Evolutionary conservation across 2,888 invertebrate species (phyloP).

Genomic region (Stratiomys singularior): DNA sequence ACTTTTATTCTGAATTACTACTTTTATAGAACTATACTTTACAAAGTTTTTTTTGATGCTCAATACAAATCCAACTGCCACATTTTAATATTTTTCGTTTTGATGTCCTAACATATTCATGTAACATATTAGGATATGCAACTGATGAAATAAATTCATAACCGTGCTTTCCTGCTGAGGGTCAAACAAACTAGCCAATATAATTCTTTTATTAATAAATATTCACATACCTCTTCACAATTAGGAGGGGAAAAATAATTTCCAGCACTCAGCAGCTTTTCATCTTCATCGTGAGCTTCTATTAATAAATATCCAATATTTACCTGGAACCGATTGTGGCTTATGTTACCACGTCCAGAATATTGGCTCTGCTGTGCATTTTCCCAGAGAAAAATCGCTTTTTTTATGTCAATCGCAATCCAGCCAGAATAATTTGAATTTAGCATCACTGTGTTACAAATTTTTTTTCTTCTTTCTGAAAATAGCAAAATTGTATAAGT

Average conservation of each 20-base stretch:
- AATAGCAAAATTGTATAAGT: not conserved
- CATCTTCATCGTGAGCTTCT: conserved; percentile 64
- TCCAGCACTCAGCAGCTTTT: conserved; percentile 62
- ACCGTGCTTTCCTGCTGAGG: too few relatives aligned
- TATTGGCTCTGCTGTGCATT: conserved; percentile 54
- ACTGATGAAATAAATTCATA: too few relatives aligned
- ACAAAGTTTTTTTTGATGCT: too few relatives aligned
- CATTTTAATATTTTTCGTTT: too few relatives aligned
- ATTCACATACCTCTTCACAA: conserved; percentile 63
- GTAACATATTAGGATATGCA: too few relatives aligned
- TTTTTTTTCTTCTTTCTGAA: conserved; percentile 60
- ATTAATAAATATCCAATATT: conserved; percentile 62
- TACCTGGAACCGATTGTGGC: conserved; percentile 56
- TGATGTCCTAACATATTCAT: too few relatives aligned
- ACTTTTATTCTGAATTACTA: too few relatives aligned
- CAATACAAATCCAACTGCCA: too few relatives aligned
- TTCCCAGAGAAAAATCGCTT: conserved; percentile 63
- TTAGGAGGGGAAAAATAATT: conserved; percentile 63
- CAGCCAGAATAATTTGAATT: conserved; percentile 62
- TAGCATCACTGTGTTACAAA: conserved; percentile 64
- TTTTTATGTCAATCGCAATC: conserved; percentile 64
- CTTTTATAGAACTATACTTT: too few relatives aligned
- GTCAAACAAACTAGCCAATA: too few relatives aligned
- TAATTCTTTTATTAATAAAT: too few relatives aligned
- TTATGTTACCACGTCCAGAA: conserved; percentile 16